These are phyloP conservation scores for Trichonephila inaurata DNA, from an alignment of 1,140 invertebrate species.

Conservation along the genomic window DNA sequence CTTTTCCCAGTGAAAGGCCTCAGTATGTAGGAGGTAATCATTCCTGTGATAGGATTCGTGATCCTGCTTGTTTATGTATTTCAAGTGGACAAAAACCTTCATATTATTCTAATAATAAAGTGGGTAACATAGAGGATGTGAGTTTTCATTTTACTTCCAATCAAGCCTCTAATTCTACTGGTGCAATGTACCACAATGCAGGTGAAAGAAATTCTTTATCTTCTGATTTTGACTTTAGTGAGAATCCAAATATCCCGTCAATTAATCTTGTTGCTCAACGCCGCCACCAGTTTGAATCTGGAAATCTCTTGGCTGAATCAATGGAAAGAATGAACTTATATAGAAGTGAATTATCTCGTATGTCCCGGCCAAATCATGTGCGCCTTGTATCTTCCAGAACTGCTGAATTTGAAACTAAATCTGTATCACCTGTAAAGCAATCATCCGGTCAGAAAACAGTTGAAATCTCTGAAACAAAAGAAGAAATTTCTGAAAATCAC, in stretches of 20 bases:
- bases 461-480: background rate
- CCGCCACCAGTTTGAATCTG: constrained; percentile 88
- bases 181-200: background rate
- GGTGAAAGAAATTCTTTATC: constrained; percentile 57
- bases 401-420: constrained; percentile 86
- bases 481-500: background rate
- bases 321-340: constrained; percentile 86
- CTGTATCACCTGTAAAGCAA: background rate
- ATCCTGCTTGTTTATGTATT: constrained; percentile 40
- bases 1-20: constrained; percentile 40
- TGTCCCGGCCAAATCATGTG: constrained; percentile 86
- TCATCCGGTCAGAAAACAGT: background rate
- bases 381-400: constrained; percentile 88
- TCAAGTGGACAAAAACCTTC: background rate
- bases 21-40: constrained; percentile 24
- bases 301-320: constrained; percentile 81
- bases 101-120: constrained; percentile 30
- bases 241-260: constrained; percentile 78
- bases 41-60: constrained; percentile 65
- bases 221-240: constrained; percentile 67
- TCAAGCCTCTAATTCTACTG: background rate
- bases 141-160: background rate
- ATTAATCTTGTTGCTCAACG: constrained; percentile 82
- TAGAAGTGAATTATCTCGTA: constrained; percentile 86
- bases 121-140: background rate